phyloP scores from a whole-genome alignment of 2,113 vertebrate genomes.

The Nibea coibor region DNA sequence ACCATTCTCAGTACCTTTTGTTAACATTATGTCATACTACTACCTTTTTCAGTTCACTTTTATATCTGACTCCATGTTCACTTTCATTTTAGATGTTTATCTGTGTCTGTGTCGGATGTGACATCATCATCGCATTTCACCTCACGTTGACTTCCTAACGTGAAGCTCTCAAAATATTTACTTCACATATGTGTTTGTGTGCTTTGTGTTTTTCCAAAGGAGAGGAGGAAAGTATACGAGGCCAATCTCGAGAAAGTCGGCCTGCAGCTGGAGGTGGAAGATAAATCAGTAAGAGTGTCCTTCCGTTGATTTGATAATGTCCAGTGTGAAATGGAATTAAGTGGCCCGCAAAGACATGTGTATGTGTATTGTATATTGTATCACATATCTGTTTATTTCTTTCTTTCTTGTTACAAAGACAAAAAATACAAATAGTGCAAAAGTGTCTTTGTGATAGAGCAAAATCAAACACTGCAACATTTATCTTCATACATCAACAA shows the following conservation, averaged over 20 bases:
- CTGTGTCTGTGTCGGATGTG: not conserved
- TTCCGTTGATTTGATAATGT: not conserved
- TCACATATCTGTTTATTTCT: not conserved
- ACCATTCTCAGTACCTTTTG: not conserved
- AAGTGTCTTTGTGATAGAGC: too few relatives aligned
- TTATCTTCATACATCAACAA: not conserved
- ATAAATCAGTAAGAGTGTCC: constrained; percentile 87
- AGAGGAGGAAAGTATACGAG: constrained; percentile 92
- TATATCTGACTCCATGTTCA: not conserved
- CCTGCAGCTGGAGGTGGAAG: constrained; percentile 93
- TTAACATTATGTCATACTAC: not conserved
- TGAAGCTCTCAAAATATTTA: not conserved
- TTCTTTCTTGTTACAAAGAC: not conserved
- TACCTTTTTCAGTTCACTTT: not conserved
- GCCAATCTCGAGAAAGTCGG: constrained; percentile 90
- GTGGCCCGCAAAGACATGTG: not conserved
- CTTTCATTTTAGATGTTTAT: not conserved
- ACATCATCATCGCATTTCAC: not conserved
- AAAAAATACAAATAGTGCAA: too few relatives aligned
- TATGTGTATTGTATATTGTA: not conserved
- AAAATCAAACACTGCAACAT: not conserved
- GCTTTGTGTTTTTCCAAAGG: constrained; percentile 76
- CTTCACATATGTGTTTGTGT: not conserved
- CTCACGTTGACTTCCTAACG: not conserved
- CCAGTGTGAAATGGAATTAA: not conserved